Evolutionary conservation across 2,888 invertebrate species (phyloP).

Genomic region (Galerucella nymphaeae): DNA sequence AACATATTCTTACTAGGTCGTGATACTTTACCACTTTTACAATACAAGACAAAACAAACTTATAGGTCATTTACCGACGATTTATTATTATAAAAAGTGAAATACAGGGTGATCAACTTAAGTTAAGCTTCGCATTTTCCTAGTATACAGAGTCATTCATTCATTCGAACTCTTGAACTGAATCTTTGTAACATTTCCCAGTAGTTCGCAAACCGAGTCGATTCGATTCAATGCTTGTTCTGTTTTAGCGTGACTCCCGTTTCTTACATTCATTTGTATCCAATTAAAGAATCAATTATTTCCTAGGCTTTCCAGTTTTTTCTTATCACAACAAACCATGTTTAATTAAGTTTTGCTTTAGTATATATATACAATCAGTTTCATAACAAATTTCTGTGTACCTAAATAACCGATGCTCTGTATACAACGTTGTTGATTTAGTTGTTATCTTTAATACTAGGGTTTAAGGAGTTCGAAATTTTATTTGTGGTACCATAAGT

Average conservation of each 20-base stretch:
- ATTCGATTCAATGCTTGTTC: too few species aligned
- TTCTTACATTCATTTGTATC: not conserved
- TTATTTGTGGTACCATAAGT: slow-evolving; percentile 8
- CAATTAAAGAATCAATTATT: not conserved
- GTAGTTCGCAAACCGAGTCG: too few species aligned
- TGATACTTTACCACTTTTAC: too few species aligned
- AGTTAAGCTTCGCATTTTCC: too few species aligned
- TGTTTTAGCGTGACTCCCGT: not conserved
- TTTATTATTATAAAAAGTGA: too few species aligned
- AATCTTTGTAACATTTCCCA: too few species aligned
- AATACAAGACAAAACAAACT: too few species aligned
- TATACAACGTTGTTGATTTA: not conserved
- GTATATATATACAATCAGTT: not conserved
- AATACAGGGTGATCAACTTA: too few species aligned
- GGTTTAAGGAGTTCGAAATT: not conserved
- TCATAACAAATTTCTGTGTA: not conserved
- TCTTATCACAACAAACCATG: not conserved
- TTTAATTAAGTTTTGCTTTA: not conserved
- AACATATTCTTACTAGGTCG: not conserved
- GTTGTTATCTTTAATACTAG: slow-evolving; percentile 3
- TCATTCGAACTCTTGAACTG: too few species aligned
- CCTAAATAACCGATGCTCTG: not conserved
- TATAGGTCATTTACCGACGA: too few species aligned
- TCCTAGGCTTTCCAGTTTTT: not conserved
- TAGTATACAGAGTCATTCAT: too few species aligned